Evolutionary conservation across 2,888 invertebrate genomes (phyloP).

Genomic region (Drosophila merina): DNA sequence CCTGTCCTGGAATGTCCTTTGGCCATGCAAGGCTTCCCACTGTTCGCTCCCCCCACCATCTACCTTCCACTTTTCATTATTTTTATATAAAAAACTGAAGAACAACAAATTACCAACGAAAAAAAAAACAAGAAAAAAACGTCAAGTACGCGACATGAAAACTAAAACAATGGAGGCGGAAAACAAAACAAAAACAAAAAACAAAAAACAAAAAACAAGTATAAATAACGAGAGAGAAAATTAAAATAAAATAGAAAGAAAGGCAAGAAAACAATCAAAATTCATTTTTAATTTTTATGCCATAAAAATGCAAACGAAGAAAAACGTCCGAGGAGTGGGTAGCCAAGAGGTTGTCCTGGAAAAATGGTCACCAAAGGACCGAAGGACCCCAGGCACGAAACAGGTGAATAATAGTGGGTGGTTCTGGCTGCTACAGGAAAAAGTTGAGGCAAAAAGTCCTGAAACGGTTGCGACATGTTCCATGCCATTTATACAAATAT

Average conservation of each 20-base stretch:
- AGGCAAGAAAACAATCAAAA: conserved; percentile 68
- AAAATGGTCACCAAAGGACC: conserved; percentile 59
- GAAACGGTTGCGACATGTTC: conserved; percentile 64
- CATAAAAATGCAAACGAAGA: conserved; percentile 80
- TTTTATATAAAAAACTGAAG: conserved; percentile 44
- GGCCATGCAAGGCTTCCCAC: conserved; percentile 70
- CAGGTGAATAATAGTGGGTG: conserved; percentile 12
- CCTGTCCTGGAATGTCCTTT: conserved; percentile 61
- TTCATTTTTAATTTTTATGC: conserved; percentile 78
- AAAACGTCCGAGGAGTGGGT: conserved; percentile 33
- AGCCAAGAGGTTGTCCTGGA: neutral
- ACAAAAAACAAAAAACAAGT: conserved; percentile 56
- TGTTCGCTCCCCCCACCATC: conserved; percentile 17
- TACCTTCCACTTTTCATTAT: neutral
- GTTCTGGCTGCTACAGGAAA: neutral
- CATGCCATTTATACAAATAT: conserved; percentile 41
- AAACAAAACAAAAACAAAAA: conserved; percentile 12
- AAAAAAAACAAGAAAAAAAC: conserved; percentile 49
- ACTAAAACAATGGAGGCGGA: conserved; percentile 42
- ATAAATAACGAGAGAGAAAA: conserved; percentile 54
- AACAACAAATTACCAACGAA: conserved; percentile 42
- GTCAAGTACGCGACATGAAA: conserved; percentile 64
- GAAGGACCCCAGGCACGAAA: conserved; percentile 55
- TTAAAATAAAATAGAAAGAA: conserved; percentile 46
- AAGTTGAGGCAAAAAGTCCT: conserved; percentile 44